Base-by-base conservation (phyloP, 2,113 vertebrate species). In the Calidris pugnax region DNA sequence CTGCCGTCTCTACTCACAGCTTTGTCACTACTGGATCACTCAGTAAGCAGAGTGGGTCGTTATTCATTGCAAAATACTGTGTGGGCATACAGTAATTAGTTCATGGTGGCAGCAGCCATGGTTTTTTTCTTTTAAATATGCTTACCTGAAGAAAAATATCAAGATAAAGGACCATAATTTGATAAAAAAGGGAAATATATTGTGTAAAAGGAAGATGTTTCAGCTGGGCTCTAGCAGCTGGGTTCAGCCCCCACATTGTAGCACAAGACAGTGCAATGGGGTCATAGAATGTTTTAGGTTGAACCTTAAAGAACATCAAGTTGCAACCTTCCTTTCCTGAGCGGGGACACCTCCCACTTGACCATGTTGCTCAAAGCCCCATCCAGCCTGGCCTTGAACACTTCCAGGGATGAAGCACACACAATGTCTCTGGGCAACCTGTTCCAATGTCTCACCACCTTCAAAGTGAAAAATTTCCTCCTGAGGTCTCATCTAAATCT, bases 241-340 rank as follows among this genome's bases (percentile, higher is more conserved):
- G 26, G 22, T 33, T 67, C 62, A 62, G 21, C 23, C 56, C 56
- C 9, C 2, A 0, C 7, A 2, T 33, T 2, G 1, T 62, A 16
- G 13, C n/a, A 14, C 37, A 53, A 62, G 63, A 33, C 19, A 35
- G 11, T 37, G 35, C 27, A 33, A 4, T 8, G 28, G 33, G 35
- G 35, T 60, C 57, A 60, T 35, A 35, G n/a, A 60, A 60, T 7
- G 21, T 14, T 60, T 60, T 24, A 5, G 22, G 22, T 35, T 35
- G 57, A 14, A 59, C 21, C 57, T 35, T 35, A 59, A n/a, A 10
- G 21, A n/a, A 6, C 21, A 35, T 14, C 33, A 6, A 14, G 5
- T 22, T 59, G 13, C 33, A n/a, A 9, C 21, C 20, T 33, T 17
- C 13, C 20, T n/a, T 8, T 5, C 32, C 6, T 22, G 56, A 32